Conservation (phyloP, 2,888 invertebrate genomes). For the Calameuta filiformis region DNA sequence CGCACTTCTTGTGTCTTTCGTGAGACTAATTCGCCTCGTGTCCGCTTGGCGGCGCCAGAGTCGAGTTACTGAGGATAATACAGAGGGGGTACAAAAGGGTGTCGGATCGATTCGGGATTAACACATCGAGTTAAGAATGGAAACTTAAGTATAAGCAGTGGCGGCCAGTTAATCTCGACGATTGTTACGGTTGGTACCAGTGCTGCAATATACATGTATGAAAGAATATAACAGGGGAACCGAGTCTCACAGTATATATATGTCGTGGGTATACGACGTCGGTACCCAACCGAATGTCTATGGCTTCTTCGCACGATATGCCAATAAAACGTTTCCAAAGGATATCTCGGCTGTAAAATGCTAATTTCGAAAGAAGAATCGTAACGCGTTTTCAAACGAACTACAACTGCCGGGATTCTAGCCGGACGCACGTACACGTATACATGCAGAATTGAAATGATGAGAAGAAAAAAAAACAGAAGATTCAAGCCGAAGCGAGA, state of each 20-base stretch:
- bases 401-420: slow-evolving; percentile 39
- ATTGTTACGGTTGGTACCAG: slow-evolving; percentile 18
- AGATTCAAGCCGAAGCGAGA: neutral
- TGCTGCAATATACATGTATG: slow-evolving; percentile 6
- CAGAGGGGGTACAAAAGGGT: neutral
- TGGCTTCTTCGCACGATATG: slow-evolving; percentile 62
- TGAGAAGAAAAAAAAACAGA: neutral
- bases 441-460: neutral
- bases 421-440: neutral
- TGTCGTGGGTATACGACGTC: neutral
- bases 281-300: slow-evolving; percentile 28
- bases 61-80: neutral
- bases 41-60: neutral
- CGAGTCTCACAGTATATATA: neutral
- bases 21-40: neutral
- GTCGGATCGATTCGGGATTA: slow-evolving; percentile 30
- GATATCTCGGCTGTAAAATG: slow-evolving; percentile 57
- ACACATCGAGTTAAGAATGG: slow-evolving; percentile 47
- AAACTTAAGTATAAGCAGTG: slow-evolving; percentile 43
- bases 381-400: slow-evolving; percentile 52
- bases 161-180: slow-evolving; percentile 35
- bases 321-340: slow-evolving; percentile 59
- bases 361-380: slow-evolving; percentile 49
- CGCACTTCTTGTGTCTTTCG: neutral
- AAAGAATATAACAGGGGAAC: slow-evolving; percentile 28